phyloP scores from a whole-genome alignment of 2,888 invertebrate genomes.

The Meliscaeva auricollis region DNA sequence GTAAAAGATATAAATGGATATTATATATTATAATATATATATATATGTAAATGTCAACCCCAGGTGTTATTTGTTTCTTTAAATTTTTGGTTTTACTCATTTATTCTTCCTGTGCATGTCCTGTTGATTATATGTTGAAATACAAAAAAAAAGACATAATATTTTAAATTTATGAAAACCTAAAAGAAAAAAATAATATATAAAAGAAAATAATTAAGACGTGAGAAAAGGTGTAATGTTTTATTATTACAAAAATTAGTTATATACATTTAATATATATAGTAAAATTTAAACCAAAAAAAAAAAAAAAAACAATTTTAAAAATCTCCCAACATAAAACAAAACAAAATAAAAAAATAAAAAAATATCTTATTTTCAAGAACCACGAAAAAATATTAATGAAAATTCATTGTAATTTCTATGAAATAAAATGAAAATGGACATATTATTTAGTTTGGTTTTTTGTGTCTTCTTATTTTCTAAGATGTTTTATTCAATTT shows the following conservation, averaged over 20 bases:
- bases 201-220: constrained; percentile 33
- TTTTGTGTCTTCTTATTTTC: too few relatives aligned
- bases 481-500: too few relatives aligned
- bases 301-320: constrained; percentile 65
- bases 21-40: constrained; percentile 33
- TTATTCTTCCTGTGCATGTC: constrained; percentile 63
- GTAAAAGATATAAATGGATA: constrained; percentile 55
- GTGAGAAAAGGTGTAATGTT: constrained; percentile 68
- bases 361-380: constrained; percentile 73
- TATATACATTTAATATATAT: constrained; percentile 73
- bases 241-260: constrained; percentile 72
- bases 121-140: constrained; percentile 57
- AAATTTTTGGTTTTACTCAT: neutral
- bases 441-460: constrained; percentile 46
- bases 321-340: constrained; percentile 63
- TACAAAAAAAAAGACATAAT: neutral
- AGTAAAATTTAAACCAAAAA: constrained; percentile 59
- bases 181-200: constrained; percentile 59
- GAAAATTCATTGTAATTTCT: constrained; percentile 79
- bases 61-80: constrained; percentile 30
- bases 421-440: constrained; percentile 79
- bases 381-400: constrained; percentile 70
- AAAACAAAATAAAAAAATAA: constrained; percentile 66
- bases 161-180: constrained; percentile 48
- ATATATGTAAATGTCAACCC: constrained; percentile 34